Evolutionary conservation across 2,113 vertebrate species (phyloP).

Genomic region (Callithrix jacchus): DNA sequence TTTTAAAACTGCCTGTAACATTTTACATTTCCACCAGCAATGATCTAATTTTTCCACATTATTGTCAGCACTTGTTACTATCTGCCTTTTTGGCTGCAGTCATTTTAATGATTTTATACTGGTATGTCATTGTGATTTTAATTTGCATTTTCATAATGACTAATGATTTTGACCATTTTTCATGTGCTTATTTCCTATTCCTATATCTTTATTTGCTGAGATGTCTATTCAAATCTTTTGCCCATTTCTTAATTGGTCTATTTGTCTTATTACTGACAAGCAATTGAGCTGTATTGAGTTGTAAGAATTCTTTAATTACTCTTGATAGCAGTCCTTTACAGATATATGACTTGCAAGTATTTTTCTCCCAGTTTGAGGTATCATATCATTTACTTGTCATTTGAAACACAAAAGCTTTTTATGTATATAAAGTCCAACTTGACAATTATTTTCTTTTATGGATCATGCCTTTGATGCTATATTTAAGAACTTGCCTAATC

Average conservation of each 20-base stretch:
- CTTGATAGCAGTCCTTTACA: neutral
- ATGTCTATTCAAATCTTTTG: neutral
- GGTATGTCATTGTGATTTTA: neutral
- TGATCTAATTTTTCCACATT: neutral
- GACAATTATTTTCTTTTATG: neutral
- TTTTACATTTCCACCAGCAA: neutral
- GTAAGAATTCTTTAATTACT: neutral
- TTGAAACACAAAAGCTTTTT: neutral
- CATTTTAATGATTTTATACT: neutral
- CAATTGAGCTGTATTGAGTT: neutral
- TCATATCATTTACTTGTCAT: neutral
- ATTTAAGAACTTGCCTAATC: neutral
- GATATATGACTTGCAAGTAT: neutral
- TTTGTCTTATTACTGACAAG: neutral
- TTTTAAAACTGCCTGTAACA: neutral
- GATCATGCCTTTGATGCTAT: neutral
- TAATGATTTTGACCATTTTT: neutral
- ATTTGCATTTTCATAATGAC: slow-evolving; percentile 12
- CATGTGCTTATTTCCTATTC: neutral
- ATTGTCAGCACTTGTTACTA: neutral
- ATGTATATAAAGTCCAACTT: neutral
- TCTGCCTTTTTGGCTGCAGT: neutral
- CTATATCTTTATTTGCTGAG: neutral
- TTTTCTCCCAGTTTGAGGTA: neutral
- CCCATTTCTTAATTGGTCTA: neutral